phyloP scores from a whole-genome alignment of 2,113 vertebrate genomes.

The Calonectris borealis region DNA sequence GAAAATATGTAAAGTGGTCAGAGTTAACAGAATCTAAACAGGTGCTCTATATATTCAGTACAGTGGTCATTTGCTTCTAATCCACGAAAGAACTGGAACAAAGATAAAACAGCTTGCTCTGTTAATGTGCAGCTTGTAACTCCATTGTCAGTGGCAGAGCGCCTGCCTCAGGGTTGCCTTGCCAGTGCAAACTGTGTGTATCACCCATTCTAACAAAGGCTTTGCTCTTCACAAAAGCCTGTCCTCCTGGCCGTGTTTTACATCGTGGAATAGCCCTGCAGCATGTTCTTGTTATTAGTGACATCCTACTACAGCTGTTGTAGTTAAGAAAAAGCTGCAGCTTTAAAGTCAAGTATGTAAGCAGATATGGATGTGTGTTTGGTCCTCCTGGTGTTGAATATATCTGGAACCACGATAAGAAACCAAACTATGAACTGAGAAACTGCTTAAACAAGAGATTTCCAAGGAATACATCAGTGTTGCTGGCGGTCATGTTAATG shows the following conservation, averaged over 20 bases:
- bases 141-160: not conserved
- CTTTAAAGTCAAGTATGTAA: not conserved
- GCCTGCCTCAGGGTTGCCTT: not conserved
- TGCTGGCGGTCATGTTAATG: not conserved
- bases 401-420: not conserved
- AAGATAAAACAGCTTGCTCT: not conserved
- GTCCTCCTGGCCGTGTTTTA: not conserved
- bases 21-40: not conserved
- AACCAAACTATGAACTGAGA: not conserved
- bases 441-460: not conserved
- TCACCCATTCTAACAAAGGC: not conserved
- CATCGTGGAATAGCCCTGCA: not conserved
- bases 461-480: not conserved
- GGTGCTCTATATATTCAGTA: not conserved
- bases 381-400: not conserved
- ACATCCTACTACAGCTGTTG: not conserved
- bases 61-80: not conserved
- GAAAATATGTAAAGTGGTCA: not conserved
- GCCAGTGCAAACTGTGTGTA: not conserved
- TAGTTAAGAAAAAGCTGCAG: not conserved
- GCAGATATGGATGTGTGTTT: not conserved
- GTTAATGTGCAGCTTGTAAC: not conserved
- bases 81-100: not conserved
- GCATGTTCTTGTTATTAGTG: not conserved
- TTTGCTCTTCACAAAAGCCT: not conserved